Base-by-base conservation (phyloP, 2,113 vertebrate genomes). In the Pseudopodoces humilis region DNA sequence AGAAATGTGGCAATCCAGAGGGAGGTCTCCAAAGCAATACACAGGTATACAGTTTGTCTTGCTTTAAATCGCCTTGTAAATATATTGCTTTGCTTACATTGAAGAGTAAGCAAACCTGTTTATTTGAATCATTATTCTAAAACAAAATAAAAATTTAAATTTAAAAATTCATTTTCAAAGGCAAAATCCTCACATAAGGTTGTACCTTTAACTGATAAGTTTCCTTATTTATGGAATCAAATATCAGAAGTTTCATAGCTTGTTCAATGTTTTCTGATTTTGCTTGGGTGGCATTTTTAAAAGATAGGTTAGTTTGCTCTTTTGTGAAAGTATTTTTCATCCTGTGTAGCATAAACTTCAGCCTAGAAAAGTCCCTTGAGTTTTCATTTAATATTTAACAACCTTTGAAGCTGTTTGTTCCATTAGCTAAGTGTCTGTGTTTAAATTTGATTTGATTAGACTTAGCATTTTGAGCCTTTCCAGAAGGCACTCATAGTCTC, bases 1-100 rank as follows among this genome's bases (percentile, higher is more conserved):
- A 98, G 98, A 96, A 98, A 94, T 37, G 83, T 95, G 23, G 97
- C 94, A 0, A 98, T 98, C 68, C 98, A 99, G 88, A 98, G 98
- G 84, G 98, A 99, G 85, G 97, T 97, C 19, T 98, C 98, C 79
- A 99, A 97, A 95, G 99, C 98, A 76, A 97, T 99, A 20, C 99
- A 99, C 97, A 99, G 98, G 99, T 99, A 96, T n/a, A 67, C 81
- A 21, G 52, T 86, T 74, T 86, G 27, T 47, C 21, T 44, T 41
- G 39, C 30, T 83, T 86, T 49, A 41, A 41, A 24, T 67, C 59
- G 16, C 23, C 9, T 33, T 43, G 9, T 70, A 52, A 71, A 75
- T 28, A 0, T 27, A 3, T 37, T 53, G n/a, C 6, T 75, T 59
- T 63, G 21, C 31, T 71, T 63, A 16, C 21, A 13, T 3, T 37